phyloP scores from a whole-genome alignment of 1,140 invertebrate species.

The Drosophila carrolli region DNA sequence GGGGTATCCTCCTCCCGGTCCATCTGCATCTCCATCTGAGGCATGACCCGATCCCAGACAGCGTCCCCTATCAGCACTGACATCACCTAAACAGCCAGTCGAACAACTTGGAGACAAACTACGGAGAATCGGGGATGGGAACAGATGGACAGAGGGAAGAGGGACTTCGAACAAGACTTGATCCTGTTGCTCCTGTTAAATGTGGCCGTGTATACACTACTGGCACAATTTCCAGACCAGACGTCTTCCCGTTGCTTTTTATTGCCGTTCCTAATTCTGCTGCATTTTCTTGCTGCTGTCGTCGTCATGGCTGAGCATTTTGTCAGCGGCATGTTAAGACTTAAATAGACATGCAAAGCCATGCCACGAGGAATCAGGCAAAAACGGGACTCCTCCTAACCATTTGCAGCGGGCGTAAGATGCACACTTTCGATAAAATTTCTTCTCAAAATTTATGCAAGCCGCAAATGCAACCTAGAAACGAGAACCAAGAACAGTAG shows the following conservation, averaged over 20 bases:
- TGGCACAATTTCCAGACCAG: conserved; percentile 69
- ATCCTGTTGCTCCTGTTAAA: conserved; percentile 80
- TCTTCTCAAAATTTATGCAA: conserved; percentile 67
- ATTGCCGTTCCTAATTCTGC: conserved; percentile 52
- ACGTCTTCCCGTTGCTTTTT: conserved; percentile 58
- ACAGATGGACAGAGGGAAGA: not conserved
- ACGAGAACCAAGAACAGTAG: conserved; percentile 26
- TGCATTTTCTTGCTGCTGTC: conserved; percentile 49
- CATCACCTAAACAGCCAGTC: conserved; percentile 61
- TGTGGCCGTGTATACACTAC: conserved; percentile 68
- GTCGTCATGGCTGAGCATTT: conserved; percentile 75
- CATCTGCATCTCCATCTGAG: conserved; percentile 35
- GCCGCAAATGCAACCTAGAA: conserved; percentile 42
- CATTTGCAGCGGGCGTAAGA: conserved; percentile 60
- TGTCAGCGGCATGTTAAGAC: conserved; percentile 79
- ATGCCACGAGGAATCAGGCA: conserved; percentile 22
- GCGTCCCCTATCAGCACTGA: conserved; percentile 68
- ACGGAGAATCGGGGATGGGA: conserved; percentile 4
- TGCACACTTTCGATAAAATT: conserved; percentile 77
- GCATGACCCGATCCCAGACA: conserved; percentile 58
- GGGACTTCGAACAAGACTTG: conserved; percentile 62
- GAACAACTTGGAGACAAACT: conserved; percentile 31
- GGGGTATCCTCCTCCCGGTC: conserved; percentile 16
- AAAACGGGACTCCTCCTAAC: conserved; percentile 41
- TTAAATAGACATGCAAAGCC: conserved; percentile 74